Evolutionary conservation across 2,797 vertebrate genomes (phyloP), one percentile per base, ranked within the genome.

Genomic region (Heliangelus exortis): DNA sequence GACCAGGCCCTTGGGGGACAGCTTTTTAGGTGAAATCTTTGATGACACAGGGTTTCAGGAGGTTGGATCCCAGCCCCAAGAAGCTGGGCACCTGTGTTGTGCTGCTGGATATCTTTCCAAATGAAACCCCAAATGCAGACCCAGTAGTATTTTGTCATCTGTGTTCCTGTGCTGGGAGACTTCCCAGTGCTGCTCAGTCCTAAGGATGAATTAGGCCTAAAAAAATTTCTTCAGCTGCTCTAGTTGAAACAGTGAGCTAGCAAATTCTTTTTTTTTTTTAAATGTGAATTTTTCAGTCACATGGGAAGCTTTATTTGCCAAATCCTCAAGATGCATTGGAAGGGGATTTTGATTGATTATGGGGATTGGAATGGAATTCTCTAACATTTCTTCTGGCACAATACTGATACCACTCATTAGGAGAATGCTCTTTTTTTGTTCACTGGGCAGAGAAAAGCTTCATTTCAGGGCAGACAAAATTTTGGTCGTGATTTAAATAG

Each of bases 401-500:
- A 59, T 72, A 66, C 31, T 72, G 86, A 85, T 82, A 87, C 58
- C 54, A 31, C 79, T 90, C 71, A 95, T 92, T 78, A 96, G 84
- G 55, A 84, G 57, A 72, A 76, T 93, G 84, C 33, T 92, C 66
- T 93, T 96, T 41, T 41, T 96, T 89, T 67, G 48, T 87, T 97
- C 51, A 50, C 47, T 90, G 66, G 91, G 62, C 80, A 68, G 57
- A 87, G 71, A 95, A 94, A 78, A 95, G 45, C 75, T 97, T 96
- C 81, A 90, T 97, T 95, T 95, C 83, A 95, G 55, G 74, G 66
- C 96, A 97, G 95, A 87, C 84, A 82, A 95, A 95, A 94, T 96
- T 94, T 94, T 91, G 80, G 63, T 87, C 84, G 84, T 76, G 82
- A 84, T 96, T 97, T 97, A 97, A 97, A 97, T 97, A 97, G 97